Percentiles rank a stretch among this genome's conserved stretches.
These are phyloP conservation scores for Rhinatrema bivittatum DNA, from an alignment of 2,797 vertebrate species.

Conservation along the genomic window DNA sequence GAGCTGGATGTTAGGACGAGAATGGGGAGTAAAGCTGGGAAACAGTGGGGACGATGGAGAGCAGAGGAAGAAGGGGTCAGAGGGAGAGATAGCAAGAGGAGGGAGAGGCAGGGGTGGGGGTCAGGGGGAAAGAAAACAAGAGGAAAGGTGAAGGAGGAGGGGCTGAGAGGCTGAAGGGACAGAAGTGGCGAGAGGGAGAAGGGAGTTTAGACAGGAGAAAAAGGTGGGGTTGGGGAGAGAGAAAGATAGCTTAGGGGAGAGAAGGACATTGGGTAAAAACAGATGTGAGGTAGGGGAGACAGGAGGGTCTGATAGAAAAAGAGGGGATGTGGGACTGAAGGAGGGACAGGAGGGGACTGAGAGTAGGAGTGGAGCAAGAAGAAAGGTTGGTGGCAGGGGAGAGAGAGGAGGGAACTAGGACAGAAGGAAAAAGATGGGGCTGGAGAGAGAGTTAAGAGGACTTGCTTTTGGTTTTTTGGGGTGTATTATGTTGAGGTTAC, in stretches of 20 bases:
- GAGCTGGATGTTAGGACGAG: no score
- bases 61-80: no score
- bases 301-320: neutral
- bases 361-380: neutral
- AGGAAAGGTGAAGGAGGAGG: neutral
- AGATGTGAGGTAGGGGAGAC: neutral
- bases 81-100: no score
- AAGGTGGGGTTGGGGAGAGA: conserved; percentile 5
- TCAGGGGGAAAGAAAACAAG: neutral
- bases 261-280: conserved; percentile 1
- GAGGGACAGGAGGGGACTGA: neutral
- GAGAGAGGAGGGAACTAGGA: neutral
- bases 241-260: conserved; percentile 7
- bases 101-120: no score
- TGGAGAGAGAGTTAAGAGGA: no score
- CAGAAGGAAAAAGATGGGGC: no score
- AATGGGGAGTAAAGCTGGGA: no score
- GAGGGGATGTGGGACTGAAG: neutral
- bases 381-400: fast-evolving
- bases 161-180: conserved; percentile 13
- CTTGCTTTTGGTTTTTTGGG: no score
- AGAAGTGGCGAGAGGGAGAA: neutral
- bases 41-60: no score
- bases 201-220: neutral
- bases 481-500: no score